These are phyloP conservation scores for Mesocentrotus franciscanus DNA, from an alignment of 53 echinoderm and acorn worm species.

Conservation along the genomic window DNA sequence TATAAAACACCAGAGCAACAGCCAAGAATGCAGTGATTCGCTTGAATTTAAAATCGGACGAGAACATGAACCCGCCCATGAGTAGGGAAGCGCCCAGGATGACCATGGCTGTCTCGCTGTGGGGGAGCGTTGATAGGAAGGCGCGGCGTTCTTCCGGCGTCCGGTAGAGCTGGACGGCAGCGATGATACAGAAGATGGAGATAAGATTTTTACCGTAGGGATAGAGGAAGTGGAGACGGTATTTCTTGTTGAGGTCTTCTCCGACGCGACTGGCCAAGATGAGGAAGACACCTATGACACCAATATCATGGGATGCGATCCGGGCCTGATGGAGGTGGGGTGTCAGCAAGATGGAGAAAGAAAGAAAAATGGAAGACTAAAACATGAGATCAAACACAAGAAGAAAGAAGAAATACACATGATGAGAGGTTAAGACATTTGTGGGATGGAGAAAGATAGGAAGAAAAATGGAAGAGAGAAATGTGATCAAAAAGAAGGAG, in stretches of 20 bases:
- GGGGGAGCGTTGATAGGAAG: slow-evolving; percentile 59
- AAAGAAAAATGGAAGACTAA: not conserved
- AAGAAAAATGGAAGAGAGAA: no score
- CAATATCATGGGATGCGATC: slow-evolving; percentile 74
- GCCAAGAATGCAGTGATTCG: slow-evolving; percentile 1
- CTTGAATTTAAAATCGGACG: slow-evolving; percentile 32
- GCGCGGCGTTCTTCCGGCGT: slow-evolving; percentile 68
- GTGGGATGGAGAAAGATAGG: no score
- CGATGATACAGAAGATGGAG: slow-evolving; percentile 70
- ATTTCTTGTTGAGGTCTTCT: slow-evolving; percentile 69
- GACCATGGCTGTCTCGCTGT: slow-evolving; percentile 18
- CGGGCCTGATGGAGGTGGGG: slow-evolving; percentile 67
- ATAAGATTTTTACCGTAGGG: slow-evolving; percentile 68
- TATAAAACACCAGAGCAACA: slow-evolving; percentile 12
- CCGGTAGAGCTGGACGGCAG: slow-evolving; percentile 73
- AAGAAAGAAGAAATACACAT: not conserved
- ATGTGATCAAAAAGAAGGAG: no score
- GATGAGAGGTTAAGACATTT: no score
- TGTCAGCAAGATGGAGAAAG: not conserved
- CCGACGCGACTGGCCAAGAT: slow-evolving; percentile 75
- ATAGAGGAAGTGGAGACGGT: slow-evolving; percentile 76
- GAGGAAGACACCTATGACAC: slow-evolving; percentile 73
- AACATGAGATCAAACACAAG: not conserved
- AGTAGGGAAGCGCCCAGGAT: slow-evolving; percentile 23
- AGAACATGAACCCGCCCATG: slow-evolving; percentile 59